Evolutionary conservation across 2,888 invertebrate species (phyloP), one percentile per base, ranked within the genome.

Genomic region (Caenorhabditis virilis): DNA sequence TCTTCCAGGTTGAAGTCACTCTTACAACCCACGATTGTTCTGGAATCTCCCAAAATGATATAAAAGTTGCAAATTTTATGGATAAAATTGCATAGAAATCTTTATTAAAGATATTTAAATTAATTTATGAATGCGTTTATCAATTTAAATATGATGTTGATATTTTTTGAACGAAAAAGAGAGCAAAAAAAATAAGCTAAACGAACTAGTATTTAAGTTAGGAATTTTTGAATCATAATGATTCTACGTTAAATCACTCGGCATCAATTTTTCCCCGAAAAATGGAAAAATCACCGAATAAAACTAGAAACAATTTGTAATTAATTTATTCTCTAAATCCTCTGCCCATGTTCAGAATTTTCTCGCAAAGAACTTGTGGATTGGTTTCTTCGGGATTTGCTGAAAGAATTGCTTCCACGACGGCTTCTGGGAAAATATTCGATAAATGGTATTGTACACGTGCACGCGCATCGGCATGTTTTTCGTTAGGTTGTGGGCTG

Each of bases 371-470:
- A 77, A 89, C 90, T 84, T 93, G 91, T 11, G 93, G 90, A 85
- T 93, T 91, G 23, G 90, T 91, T 84, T 93, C 93, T 47, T 91
- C 90, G 0, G 94, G 94, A 85, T 91, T 89, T 71, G 90, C 86
- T 66, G 90, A 89, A 91, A 95, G 91, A 0, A 91, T 93, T 11
- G 64, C 56, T 48, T 64, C 56, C 9, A 72, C 72, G 30, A 53
- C 57, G 35, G 62, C 43, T 48, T 64, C 60, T 0, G 93, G 92
- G 85, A 95, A 95, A 58, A 95, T 89, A 52, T 90, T 90, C n/a
- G 91, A 89, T 68, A 95, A 86, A 84, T 93, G 92, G 85, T 90
- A 93, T 84, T 91, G 92, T 82, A 93, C 66, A 30, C 70, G 60
- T 2, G 68, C 59, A 16, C 72, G 60, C 13, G 45, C 47, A 15